Evolutionary conservation across 2,797 vertebrate species (phyloP), one percentile per base, ranked within the genome.

Genomic region (Microchirus variegatus): DNA sequence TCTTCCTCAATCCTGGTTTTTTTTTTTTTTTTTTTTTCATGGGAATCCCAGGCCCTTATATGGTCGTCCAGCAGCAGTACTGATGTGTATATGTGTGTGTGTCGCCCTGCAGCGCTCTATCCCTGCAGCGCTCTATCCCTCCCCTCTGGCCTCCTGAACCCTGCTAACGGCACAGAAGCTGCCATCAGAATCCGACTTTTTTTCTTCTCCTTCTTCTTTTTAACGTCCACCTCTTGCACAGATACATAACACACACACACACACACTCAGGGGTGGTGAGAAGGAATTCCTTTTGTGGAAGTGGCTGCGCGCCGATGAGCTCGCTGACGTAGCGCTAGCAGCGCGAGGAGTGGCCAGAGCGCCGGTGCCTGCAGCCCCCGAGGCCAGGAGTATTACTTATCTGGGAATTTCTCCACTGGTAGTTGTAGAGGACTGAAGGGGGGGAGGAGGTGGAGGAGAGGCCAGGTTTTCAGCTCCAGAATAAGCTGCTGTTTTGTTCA

Each of bases 1-100:
- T 56, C 77, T 81, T 78, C 78, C 82, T 84, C 86, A 77, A 72
- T 86, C 71, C 72, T 59, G 66, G 59, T 77, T 76, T 77, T 82
- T 7, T 81, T 74, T 93, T 95, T 81, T 74, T 93, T 95, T 94
- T 93, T 94, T 93, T 89, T 85, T 93, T 89, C 85, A 91, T 91
- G 95, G 95, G 95, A 96, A 96, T 97, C 96, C 95, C 95, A 95
- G 83, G 84, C 72, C 95, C 96, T 93, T 98, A 95, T 98, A 97
- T 96, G 96, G 96, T 95, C 65, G 94, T 91, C 84, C 84, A 81
- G 91, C 88, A 86, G 92, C 70, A 76, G 86, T 67, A 63, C 67
- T 67, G 78, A 82, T 44, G 18, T 60, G 46, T 59, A 53, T 46
- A 42, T 49, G 60, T 73, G 55, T 76, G 55, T 70, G 61, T 78